These are phyloP conservation scores for Cynopterus sphinx DNA, from an alignment of 2,797 vertebrate species.

Conservation along the genomic window DNA sequence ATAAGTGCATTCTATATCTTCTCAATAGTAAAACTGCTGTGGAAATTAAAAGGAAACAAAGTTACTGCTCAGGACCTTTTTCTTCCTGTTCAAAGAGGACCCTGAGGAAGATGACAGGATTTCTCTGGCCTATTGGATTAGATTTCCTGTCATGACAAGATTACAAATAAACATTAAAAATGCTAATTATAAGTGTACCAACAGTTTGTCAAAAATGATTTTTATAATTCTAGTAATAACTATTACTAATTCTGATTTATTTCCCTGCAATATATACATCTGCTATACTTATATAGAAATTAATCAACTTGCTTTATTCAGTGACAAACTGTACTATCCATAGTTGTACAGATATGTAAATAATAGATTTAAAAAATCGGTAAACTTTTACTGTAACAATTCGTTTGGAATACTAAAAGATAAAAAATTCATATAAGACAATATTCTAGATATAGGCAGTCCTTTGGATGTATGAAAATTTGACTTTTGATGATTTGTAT, in stretches of 20 bases:
- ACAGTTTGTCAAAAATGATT: slow-evolving; percentile 22
- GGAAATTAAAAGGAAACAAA: neutral
- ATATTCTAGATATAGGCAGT: neutral
- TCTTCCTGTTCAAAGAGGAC: neutral
- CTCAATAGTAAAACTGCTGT: neutral
- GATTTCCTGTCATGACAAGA: neutral
- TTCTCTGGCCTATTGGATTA: neutral
- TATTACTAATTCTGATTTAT: neutral
- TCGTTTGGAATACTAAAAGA: neutral
- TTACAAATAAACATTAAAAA: slow-evolving; percentile 11
- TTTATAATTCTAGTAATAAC: neutral
- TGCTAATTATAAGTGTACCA: neutral
- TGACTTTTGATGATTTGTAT: neutral
- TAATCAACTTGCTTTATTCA: neutral
- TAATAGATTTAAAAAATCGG: neutral
- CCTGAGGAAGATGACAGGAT: neutral
- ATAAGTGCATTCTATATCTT: neutral
- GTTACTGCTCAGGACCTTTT: neutral
- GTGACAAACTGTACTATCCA: neutral
- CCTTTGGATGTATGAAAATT: neutral
- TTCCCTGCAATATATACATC: neutral
- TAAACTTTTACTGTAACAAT: neutral
- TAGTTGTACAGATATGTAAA: neutral
- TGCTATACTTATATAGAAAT: neutral
- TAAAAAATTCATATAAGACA: neutral